Evolutionary conservation across 2,797 vertebrate species (phyloP).

Genomic region (Arnoldichthys spilopterus): DNA sequence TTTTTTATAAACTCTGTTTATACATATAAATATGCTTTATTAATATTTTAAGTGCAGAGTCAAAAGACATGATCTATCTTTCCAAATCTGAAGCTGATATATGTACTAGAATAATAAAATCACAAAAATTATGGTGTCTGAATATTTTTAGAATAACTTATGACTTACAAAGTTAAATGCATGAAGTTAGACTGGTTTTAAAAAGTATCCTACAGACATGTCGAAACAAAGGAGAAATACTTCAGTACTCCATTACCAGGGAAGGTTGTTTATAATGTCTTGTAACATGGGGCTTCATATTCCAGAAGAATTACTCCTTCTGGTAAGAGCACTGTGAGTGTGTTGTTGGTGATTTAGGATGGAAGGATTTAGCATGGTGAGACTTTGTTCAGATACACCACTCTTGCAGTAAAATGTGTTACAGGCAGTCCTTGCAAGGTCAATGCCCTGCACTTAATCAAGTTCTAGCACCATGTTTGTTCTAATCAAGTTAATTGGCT

Average conservation of each 20-base stretch:
- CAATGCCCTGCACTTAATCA: slow-evolving; percentile 33
- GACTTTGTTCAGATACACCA: background rate
- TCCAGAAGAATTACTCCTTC: slow-evolving; percentile 1
- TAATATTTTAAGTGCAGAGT: no score
- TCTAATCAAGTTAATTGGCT: slow-evolving; percentile 46
- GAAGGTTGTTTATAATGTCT: slow-evolving; percentile 2
- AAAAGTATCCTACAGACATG: background rate
- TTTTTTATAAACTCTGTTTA: no score
- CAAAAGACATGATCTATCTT: no score
- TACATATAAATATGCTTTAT: no score
- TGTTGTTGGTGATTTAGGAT: slow-evolving; percentile 20
- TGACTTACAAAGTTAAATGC: background rate
- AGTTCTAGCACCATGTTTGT: slow-evolving; percentile 9
- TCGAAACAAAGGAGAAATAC: background rate
- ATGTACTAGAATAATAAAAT: no score
- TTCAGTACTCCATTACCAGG: background rate
- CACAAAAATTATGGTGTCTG: no score
- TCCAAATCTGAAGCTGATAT: no score
- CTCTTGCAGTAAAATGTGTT: slow-evolving; percentile 31
- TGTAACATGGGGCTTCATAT: slow-evolving; percentile 8
- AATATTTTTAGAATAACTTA: no score
- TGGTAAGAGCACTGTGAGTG: background rate
- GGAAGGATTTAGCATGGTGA: slow-evolving; percentile 1
- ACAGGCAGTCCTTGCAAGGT: slow-evolving; percentile 45
- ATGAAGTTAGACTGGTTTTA: background rate